Evolutionary conservation across 2,888 invertebrate genomes (phyloP).

Genomic region (Odontocerum albicorne): DNA sequence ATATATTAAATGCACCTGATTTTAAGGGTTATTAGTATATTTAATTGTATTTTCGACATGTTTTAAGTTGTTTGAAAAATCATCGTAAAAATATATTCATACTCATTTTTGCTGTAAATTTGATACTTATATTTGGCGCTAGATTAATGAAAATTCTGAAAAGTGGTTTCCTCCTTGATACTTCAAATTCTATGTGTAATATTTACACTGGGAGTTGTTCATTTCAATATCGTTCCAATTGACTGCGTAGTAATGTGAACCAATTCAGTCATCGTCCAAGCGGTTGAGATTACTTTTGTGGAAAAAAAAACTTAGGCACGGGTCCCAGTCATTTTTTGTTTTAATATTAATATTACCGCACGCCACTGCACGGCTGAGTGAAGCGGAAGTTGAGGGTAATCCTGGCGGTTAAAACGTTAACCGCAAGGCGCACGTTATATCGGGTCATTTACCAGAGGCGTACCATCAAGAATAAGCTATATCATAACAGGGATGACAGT

Average conservation of each 20-base stretch:
- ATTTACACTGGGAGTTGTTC: too few species aligned
- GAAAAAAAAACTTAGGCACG: background rate
- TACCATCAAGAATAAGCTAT: background rate
- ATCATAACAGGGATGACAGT: too few species aligned
- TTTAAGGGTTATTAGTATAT: too few species aligned
- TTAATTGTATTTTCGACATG: too few species aligned
- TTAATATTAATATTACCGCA: slow-evolving; percentile 6
- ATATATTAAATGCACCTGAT: too few species aligned
- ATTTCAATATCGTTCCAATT: background rate
- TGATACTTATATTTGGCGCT: too few species aligned
- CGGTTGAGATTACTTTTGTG: background rate
- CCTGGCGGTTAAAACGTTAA: background rate
- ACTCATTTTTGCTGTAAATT: too few species aligned
- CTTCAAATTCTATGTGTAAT: too few species aligned
- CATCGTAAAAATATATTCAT: too few species aligned
- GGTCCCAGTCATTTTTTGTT: background rate
- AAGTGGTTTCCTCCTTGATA: too few species aligned
- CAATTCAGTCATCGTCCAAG: background rate
- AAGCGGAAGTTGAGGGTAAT: slow-evolving; percentile 16
- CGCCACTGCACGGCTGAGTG: slow-evolving; percentile 20
- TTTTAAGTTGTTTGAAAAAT: too few species aligned
- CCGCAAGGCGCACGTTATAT: slow-evolving; percentile 5
- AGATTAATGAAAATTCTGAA: too few species aligned
- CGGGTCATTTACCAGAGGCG: slow-evolving; percentile 1
- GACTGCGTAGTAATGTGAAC: background rate